These are phyloP conservation scores for Poeciliopsis turrubarensis DNA, from an alignment of 2,113 vertebrate species.

Conservation along the genomic window DNA sequence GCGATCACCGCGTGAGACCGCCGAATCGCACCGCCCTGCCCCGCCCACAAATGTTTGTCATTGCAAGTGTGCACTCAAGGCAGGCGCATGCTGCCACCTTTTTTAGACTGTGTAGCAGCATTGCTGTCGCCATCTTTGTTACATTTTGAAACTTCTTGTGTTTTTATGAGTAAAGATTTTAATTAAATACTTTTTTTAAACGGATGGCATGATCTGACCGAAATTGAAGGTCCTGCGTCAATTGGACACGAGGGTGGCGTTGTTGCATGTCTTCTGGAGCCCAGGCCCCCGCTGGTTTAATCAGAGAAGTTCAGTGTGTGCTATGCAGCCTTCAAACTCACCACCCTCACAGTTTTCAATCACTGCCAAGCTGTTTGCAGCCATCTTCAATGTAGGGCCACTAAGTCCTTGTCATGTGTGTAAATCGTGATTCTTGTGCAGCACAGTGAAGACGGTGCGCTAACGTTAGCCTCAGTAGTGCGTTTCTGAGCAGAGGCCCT, in stretches of 20 bases:
- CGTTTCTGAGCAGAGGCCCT: constrained; percentile 39
- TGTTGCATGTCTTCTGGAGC: constrained; percentile 26
- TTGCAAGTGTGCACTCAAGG: constrained; percentile 68
- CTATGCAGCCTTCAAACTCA: constrained; percentile 43
- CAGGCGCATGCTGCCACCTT: constrained; percentile 71
- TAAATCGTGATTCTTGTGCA: constrained; percentile 49
- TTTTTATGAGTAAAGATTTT: constrained; percentile 47
- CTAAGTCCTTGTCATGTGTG: constrained; percentile 23
- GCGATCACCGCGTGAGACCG: constrained; percentile 28
- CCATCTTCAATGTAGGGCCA: constrained; percentile 40
- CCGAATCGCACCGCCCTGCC: constrained; percentile 25
- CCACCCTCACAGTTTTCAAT: constrained; percentile 54
- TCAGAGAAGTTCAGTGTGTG: constrained; percentile 32
- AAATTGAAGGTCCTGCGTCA: constrained; percentile 29
- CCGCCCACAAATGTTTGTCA: constrained; percentile 58
- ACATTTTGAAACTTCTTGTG: constrained; percentile 54
- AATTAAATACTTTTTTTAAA: constrained; percentile 36
- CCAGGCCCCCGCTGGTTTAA: constrained; percentile 23
- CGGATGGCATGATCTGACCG: constrained; percentile 51
- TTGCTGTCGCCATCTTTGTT: constrained; percentile 63
- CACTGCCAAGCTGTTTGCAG: constrained; percentile 66
- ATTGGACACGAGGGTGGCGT: constrained; percentile 23
- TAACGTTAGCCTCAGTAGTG: constrained; percentile 21
- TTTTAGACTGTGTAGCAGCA: constrained; percentile 60
- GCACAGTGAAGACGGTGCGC: constrained; percentile 21